Evolutionary conservation across 1,140 invertebrate genomes (phyloP), one percentile per base, ranked within the genome.

Genomic region (Pantala flavescens): DNA sequence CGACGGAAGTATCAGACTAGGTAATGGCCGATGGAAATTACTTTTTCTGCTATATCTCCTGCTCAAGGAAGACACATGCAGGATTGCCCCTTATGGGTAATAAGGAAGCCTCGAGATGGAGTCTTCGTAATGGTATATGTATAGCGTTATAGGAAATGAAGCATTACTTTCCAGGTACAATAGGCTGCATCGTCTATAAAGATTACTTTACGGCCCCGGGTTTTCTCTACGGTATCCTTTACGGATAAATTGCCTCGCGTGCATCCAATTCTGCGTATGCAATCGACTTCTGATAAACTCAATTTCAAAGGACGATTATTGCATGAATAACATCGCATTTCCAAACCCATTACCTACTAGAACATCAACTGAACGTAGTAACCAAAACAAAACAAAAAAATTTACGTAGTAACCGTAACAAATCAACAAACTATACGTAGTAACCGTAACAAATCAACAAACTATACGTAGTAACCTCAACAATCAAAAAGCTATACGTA

Each of bases 31-130:
- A 63, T 19, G 49, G 49, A 63, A 63, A 63, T 63, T 3, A 63
- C 49, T 19, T 63, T 63, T 63, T 63, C 49, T 21, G 49, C 49
- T 63, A 63, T 63, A 63, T 63, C 49, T 63, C 49, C 49, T 63
- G 49, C 49, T 63, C 49, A 63, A 21, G n/a, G 49, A 63, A 63
- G 49, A 63, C 49, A 63, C 49, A 63, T 63, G 49, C 16, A 16
- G 49, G 49, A 63, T 63, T 63, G 49, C 49, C n/a, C n/a, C 49
- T 16, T 63, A 21, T 63, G n/a, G 49, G n/a, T 63, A 63, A 63
- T 63, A 63, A 63, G 49, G 49, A 16, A 63, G n/a, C 14, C 49
- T 36, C 49, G 49, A 7, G 5, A 5, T 36, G 43, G 43, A 16
- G 1, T 63, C 5, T 21, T 14, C 49, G n/a, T 21, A 63, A 63